These are phyloP conservation scores for Pterophyllum scalare DNA, from an alignment of 2,113 vertebrate genomes.

Conservation along the genomic window DNA sequence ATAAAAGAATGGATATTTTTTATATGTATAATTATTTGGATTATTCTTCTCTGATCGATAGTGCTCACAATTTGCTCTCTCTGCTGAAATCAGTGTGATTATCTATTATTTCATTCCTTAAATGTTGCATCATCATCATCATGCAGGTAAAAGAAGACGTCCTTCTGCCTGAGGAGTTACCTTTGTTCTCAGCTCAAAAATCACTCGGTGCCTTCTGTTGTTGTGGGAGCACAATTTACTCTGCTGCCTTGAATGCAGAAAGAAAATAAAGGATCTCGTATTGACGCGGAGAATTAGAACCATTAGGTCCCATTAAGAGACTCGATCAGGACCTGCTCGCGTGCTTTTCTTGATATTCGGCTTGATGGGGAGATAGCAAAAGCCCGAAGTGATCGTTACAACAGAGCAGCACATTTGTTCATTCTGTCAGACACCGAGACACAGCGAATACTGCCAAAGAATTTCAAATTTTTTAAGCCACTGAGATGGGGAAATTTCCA, in stretches of 20 bases:
- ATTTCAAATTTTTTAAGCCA: slow-evolving; percentile 59
- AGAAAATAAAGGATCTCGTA: slow-evolving; percentile 60
- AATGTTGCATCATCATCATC: not conserved
- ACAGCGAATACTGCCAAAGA: slow-evolving; percentile 46
- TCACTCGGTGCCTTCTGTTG: slow-evolving; percentile 6
- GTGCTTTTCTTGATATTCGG: slow-evolving; percentile 40
- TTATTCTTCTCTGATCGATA: not conserved
- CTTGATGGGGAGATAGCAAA: slow-evolving; percentile 31
- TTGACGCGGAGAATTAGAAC: slow-evolving; percentile 59
- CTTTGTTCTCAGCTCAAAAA: slow-evolving; percentile 36
- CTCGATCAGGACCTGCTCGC: slow-evolving; percentile 22
- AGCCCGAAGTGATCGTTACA: slow-evolving; percentile 51
- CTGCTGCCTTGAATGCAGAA: slow-evolving; percentile 45
- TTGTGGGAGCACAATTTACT: slow-evolving; percentile 31
- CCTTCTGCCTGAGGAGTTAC: not conserved
- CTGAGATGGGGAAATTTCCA: slow-evolving; percentile 9
- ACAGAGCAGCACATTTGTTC: slow-evolving; percentile 56
- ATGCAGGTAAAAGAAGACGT: not conserved
- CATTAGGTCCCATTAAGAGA: slow-evolving; percentile 70
- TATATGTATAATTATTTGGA: not conserved
- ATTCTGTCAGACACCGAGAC: slow-evolving; percentile 56
- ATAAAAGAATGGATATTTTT: not conserved
- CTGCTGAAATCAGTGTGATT: not conserved
- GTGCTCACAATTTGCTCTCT: not conserved
- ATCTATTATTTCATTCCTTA: not conserved